Percentiles rank a stretch among this genome's conserved stretches.
These are phyloP conservation scores for Lagopus muta DNA, from an alignment of 2,113 vertebrate genomes.

Conservation along the genomic window DNA sequence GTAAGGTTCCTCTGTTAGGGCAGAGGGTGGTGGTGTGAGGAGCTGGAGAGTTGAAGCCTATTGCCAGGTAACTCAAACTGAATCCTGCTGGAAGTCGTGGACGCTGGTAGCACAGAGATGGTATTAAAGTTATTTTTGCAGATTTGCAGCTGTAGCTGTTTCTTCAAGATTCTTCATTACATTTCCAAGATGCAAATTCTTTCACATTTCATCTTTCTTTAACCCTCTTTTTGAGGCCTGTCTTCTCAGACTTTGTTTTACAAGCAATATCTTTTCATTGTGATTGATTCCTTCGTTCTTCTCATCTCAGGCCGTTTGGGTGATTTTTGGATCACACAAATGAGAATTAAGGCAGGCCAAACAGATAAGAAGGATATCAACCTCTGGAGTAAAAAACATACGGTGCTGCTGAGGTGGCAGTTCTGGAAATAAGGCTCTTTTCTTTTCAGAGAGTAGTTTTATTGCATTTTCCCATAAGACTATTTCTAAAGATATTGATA, in stretches of 20 bases:
- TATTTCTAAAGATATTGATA: neutral
- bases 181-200: neutral
- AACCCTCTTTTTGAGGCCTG: neutral
- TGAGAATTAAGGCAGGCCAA: neutral
- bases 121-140: neutral
- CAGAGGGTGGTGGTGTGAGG: fast-evolving
- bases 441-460: neutral
- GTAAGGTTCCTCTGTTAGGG: neutral
- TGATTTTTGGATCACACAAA: conserved; percentile 22
- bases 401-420: neutral
- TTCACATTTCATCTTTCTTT: neutral
- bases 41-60: neutral
- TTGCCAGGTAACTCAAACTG: neutral
- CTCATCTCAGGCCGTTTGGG: neutral
- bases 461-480: neutral
- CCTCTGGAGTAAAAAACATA: neutral
- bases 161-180: neutral
- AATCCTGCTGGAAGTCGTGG: fast-evolving
- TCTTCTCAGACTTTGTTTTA: neutral
- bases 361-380: neutral
- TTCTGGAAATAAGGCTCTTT: neutral
- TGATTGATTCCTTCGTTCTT: neutral
- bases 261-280: neutral
- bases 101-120: fast-evolving
- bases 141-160: neutral